A percentile compares a stretch with the other conserved stretches of the same genome.
These are phyloP conservation scores for Polylopha cassiicola DNA, from an alignment of 2,888 invertebrate species.

Conservation along the genomic window DNA sequence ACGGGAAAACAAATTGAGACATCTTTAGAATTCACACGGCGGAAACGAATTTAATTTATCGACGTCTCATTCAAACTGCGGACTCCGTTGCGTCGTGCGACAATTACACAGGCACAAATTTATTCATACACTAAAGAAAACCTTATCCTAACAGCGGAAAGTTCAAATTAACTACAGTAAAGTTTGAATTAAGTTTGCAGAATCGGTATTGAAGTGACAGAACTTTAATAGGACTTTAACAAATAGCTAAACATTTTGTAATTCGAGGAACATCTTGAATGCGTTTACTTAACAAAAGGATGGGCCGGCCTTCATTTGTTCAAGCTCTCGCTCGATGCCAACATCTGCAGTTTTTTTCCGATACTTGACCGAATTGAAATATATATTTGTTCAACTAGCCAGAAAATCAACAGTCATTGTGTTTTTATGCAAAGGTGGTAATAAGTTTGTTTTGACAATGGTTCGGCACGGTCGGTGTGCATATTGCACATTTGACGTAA, in stretches of 20 bases:
- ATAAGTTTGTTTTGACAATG: conserved; percentile 50
- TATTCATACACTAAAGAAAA: conserved; percentile 17
- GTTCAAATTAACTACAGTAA: conserved; percentile 27
- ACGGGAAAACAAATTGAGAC: conserved; percentile 70
- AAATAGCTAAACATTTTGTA: conserved; percentile 75
- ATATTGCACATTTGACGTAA: conserved; percentile 47
- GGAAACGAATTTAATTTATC: conserved; percentile 76
- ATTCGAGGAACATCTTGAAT: conserved; percentile 71
- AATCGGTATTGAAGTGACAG: conserved; percentile 60
- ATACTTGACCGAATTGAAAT: conserved; percentile 58
- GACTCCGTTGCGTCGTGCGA: conserved; percentile 62
- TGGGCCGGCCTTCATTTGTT: conserved; percentile 56
- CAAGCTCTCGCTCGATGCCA: conserved; percentile 52
- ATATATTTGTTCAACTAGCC: conserved; percentile 73
- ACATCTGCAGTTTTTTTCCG: conserved; percentile 70
- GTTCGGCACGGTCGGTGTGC: conserved; percentile 39
- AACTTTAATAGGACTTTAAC: conserved; percentile 73
- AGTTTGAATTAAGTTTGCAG: conserved; percentile 33
- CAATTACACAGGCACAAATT: conserved; percentile 55
- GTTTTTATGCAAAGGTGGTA: conserved; percentile 45
- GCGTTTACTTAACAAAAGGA: conserved; percentile 65
- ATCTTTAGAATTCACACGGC: conserved; percentile 68
- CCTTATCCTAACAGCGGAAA: conserved; percentile 30
- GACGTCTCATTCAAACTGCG: conserved; percentile 65
- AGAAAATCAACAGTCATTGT: conserved; percentile 71